phyloP scores from a whole-genome alignment of 2,797 vertebrate species.

The Parauchenoglanis punctatus region DNA sequence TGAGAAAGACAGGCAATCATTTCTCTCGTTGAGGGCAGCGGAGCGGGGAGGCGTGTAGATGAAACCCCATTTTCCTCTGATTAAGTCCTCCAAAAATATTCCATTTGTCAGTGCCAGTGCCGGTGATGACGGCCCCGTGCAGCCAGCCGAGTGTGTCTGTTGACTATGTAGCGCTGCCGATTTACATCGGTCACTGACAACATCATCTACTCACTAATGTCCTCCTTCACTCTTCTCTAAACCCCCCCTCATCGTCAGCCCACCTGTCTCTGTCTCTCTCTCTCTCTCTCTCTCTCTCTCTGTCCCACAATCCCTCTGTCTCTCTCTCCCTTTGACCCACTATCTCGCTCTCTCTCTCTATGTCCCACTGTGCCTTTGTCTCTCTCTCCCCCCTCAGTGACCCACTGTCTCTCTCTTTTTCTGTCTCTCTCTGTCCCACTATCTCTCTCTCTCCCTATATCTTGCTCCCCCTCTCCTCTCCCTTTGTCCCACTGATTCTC shows the following conservation, averaged over 20 bases:
- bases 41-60: conserved; percentile 87
- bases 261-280: conserved; percentile 64
- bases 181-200: conserved; percentile 89
- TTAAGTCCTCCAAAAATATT: conserved; percentile 97
- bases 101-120: conserved; percentile 94
- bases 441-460: not conserved
- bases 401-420: not conserved
- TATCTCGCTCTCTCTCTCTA: not conserved
- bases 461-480: not conserved
- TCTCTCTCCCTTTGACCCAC: conserved; percentile 42
- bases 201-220: conserved; percentile 83
- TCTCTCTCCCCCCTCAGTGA: not conserved
- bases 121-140: conserved; percentile 75
- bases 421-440: not conserved
- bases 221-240: conserved; percentile 62
- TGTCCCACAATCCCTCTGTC: conserved; percentile 39
- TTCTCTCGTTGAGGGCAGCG: conserved; percentile 86
- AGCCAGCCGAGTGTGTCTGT: conserved; percentile 86
- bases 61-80: conserved; percentile 95
- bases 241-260: conserved; percentile 50
- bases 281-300: conserved; percentile 19
- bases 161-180: conserved; percentile 90
- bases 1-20: conserved; percentile 80
- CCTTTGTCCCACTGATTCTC: conserved; percentile 49
- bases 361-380: not conserved